Evolutionary conservation across 2,113 vertebrate genomes (phyloP).

Genomic region (Aythya baeri): DNA sequence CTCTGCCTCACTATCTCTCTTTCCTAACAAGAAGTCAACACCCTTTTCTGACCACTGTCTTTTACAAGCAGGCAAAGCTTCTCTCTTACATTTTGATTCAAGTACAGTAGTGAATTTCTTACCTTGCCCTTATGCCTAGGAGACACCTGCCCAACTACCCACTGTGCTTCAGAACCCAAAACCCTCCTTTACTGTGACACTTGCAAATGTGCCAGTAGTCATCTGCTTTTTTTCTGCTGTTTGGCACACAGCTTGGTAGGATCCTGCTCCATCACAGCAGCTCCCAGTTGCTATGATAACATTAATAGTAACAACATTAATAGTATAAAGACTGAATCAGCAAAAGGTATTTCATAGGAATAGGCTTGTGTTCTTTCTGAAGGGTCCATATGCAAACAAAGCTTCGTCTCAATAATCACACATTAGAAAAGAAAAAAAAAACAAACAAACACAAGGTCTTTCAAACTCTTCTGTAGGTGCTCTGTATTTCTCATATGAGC

Average conservation of each 20-base stretch:
- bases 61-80: background rate
- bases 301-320: background rate
- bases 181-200: background rate
- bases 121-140: background rate
- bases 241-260: background rate
- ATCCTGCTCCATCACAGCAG: background rate
- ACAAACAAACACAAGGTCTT: background rate
- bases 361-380: background rate
- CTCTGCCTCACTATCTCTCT: background rate
- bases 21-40: background rate
- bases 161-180: background rate
- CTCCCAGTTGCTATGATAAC: background rate
- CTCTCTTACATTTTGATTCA: background rate
- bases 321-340: background rate
- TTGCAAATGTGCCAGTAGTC: rapidly evolving
- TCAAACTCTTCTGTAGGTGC: background rate
- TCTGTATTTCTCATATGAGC: background rate
- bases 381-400: background rate
- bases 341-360: background rate
- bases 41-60: background rate
- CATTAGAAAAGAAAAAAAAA: background rate
- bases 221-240: background rate
- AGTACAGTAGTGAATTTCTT: background rate
- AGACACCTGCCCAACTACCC: background rate
- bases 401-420: background rate